Base-by-base conservation (phyloP, 2,113 vertebrate species). In the Lontra canadensis region DNA sequence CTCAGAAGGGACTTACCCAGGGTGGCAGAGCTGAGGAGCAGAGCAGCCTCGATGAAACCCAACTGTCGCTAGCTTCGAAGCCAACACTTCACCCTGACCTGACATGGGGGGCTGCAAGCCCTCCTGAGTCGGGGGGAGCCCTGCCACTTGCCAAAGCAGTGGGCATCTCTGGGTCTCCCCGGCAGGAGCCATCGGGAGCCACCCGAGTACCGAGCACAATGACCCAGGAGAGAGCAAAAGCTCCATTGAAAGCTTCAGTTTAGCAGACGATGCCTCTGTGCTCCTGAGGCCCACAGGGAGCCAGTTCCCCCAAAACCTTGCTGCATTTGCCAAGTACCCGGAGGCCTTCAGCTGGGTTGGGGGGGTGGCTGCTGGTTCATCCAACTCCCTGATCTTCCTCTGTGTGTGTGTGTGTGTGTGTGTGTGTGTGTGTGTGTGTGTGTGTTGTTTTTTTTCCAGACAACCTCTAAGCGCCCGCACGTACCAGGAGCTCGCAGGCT, bases 401-500 rank as follows among this genome's bases (percentile, higher is more conserved):
- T 14, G 29, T 55, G 52, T 55, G 52, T 55, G 52, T 55, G 52
- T 18, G 52, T 55, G 52, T 55, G 52, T 52, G 15, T 52, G 52
- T 52, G 49, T 52, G 49, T 52, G 49, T 52, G 14, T 52, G 49
- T 15, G 49, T 49, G 49, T 49, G 7, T 83, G 78, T 47, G 42
- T 47, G 44, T 94, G 82, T 91, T 61, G 82, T 91, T 61, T 76
- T 84, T 94, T 89, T 17, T 67, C 21, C 93, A 95, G 52, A 94
- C 89, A 97, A 92, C 9, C 44, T 63, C 92, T 57, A 8, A 80
- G 61, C 87, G 61, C 61, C 73, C 55, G 61, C 73, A 92, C 85
- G 94, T 86, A 84, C 82, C 82, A 86, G 61, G 39, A 85, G 65
- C 69, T 94, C 71, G 73, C 86, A 96, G 90, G 81, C 89, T 96